Conservation (phyloP, 1,140 invertebrate species). For the Goniozus legneri region DNA sequence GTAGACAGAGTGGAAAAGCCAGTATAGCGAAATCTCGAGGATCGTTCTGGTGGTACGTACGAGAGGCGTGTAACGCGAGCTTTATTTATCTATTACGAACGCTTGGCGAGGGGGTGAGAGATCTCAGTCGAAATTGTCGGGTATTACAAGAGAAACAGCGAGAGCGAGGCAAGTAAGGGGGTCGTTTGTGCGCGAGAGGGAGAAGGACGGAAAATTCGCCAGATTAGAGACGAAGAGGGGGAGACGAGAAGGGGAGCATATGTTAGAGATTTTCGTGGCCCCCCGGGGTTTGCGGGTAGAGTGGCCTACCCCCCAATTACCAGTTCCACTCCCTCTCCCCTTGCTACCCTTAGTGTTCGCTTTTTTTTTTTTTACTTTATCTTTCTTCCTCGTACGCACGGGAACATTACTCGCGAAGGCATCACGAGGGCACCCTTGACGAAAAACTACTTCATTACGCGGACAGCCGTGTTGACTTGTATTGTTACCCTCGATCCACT, state of each 20-base stretch:
- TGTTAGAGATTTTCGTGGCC: slow-evolving; percentile 42
- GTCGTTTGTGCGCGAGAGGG: background rate
- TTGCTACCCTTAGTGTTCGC: too few species aligned
- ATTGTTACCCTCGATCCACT: too few species aligned
- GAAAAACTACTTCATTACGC: slow-evolving; percentile 56
- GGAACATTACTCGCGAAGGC: too few species aligned
- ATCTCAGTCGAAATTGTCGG: slow-evolving; percentile 38
- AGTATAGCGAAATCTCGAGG: too few species aligned
- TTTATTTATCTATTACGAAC: slow-evolving; percentile 54
- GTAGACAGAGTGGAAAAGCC: too few species aligned
- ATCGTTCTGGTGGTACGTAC: too few species aligned
- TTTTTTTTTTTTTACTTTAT: slow-evolving; percentile 17
- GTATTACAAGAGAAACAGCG: slow-evolving; percentile 29
- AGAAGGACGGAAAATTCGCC: background rate
- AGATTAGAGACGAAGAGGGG: background rate
- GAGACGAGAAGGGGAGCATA: slow-evolving; percentile 39
- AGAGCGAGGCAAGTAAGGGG: background rate
- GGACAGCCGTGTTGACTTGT: slow-evolving; percentile 57
- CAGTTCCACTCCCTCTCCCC: slow-evolving; percentile 31
- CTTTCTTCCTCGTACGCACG: slow-evolving; percentile 17
- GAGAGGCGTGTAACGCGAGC: too few species aligned
- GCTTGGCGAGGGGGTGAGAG: too few species aligned
- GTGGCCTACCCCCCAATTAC: slow-evolving; percentile 53
- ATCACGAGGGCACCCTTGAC: too few species aligned
- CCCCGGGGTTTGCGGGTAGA: slow-evolving; percentile 41